Conservation (phyloP, 2,113 vertebrate genomes). For the Labeo rohita region DNA sequence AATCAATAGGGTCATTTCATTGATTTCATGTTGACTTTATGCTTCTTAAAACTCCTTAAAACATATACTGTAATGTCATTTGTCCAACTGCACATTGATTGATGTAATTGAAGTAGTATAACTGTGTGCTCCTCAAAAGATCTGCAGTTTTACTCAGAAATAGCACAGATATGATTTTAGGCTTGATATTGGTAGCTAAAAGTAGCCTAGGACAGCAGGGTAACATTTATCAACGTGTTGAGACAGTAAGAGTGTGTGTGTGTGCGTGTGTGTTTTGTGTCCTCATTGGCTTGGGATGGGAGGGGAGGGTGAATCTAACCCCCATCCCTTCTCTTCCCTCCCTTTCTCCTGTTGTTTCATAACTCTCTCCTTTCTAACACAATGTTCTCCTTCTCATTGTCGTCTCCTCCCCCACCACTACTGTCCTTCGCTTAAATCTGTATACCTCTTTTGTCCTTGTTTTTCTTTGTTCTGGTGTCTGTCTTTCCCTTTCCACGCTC, state of each 20-base stretch:
- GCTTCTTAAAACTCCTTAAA: neutral
- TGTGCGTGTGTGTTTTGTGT: constrained; percentile 37
- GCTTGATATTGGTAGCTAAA: constrained; percentile 8
- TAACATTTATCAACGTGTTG: neutral
- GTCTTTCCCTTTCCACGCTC: neutral
- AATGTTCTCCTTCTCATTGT: constrained; percentile 6
- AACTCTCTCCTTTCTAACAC: constrained; percentile 13
- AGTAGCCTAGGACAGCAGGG: neutral
- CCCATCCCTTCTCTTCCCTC: constrained; percentile 56
- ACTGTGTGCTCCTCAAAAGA: neutral
- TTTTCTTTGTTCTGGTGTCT: neutral
- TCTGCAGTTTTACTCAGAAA: constrained; percentile 6
- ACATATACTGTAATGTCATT: neutral
- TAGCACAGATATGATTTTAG: constrained; percentile 8
- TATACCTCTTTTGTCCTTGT: constrained; percentile 5
- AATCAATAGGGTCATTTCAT: neutral
- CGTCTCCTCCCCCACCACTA: neutral
- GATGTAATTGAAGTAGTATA: neutral
- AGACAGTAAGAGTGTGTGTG: constrained; percentile 28
- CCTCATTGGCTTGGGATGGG: constrained; percentile 52
- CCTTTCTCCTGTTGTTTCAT: constrained; percentile 32
- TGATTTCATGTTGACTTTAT: constrained; percentile 24
- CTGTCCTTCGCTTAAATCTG: neutral
- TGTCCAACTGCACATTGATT: neutral
- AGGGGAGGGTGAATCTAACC: constrained; percentile 68